Conservation (phyloP, 2,113 vertebrate genomes). For the Eleginops maclovinus region DNA sequence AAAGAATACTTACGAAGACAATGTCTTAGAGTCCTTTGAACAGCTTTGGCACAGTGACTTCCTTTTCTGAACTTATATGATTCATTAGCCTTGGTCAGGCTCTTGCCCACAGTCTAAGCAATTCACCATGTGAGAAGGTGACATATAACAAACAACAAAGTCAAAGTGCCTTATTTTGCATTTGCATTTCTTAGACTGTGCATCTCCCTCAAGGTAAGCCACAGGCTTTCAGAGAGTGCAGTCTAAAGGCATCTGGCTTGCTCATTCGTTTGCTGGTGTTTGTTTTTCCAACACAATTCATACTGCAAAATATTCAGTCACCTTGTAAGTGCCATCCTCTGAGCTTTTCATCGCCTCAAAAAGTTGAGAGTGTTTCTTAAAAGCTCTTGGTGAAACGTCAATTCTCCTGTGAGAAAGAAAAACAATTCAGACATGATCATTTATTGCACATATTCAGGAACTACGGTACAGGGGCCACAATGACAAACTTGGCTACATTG, state of each 20-base stretch:
- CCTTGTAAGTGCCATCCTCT: slow-evolving; percentile 96
- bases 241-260: slow-evolving; percentile 85
- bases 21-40: slow-evolving; percentile 92
- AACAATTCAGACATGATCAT: slow-evolving; percentile 19
- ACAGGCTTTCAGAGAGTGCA: slow-evolving; percentile 93
- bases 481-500: slow-evolving; percentile 2
- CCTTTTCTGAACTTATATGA: slow-evolving; percentile 91
- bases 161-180: slow-evolving; percentile 91
- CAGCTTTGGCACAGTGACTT: slow-evolving; percentile 94
- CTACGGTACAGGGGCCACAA: neutral
- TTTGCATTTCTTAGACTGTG: slow-evolving; percentile 88
- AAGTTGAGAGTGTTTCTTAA: slow-evolving; percentile 97
- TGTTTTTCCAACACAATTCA: slow-evolving; percentile 81
- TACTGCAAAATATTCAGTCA: slow-evolving; percentile 92
- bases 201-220: slow-evolving; percentile 94
- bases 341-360: slow-evolving; percentile 96
- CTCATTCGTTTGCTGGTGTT: slow-evolving; percentile 67
- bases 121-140: slow-evolving; percentile 93
- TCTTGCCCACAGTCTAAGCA: slow-evolving; percentile 97
- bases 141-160: slow-evolving; percentile 96
- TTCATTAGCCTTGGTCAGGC: slow-evolving; percentile 94
- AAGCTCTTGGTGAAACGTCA: slow-evolving; percentile 99
- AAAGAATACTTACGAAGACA: slow-evolving; percentile 97
- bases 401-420: slow-evolving; percentile 89
- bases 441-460: neutral